phyloP scores from a whole-genome alignment of 2,797 vertebrate genomes.

The Sandelia bainsii region DNA sequence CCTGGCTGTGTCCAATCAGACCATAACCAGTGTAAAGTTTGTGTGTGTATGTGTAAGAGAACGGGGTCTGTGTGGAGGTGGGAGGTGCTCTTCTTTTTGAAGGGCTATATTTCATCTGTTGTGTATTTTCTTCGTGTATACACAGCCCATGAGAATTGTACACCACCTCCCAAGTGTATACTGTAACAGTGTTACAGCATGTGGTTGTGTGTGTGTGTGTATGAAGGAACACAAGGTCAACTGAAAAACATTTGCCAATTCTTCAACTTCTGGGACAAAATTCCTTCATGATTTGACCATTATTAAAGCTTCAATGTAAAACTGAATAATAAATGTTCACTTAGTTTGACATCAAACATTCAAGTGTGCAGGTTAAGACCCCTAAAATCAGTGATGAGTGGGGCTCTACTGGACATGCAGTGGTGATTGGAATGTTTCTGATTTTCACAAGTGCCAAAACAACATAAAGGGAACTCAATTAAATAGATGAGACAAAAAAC shows the following conservation, averaged over 20 bases:
- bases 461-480: too few relatives aligned
- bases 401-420: neutral
- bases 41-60: constrained; percentile 24
- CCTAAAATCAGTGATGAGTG: constrained; percentile 2
- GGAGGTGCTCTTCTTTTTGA: constrained; percentile 52
- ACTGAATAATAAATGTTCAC: neutral
- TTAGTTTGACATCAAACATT: neutral
- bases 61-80: constrained; percentile 23
- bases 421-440: too few relatives aligned
- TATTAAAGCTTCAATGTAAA: constrained; percentile 10
- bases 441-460: neutral
- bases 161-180: constrained; percentile 20
- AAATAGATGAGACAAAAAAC: too few relatives aligned
- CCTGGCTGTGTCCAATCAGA: constrained; percentile 68
- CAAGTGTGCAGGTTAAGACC: neutral
- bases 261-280: constrained; percentile 1
- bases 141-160: constrained; percentile 27
- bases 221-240: neutral
- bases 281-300: neutral
- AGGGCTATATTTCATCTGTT: constrained; percentile 51
- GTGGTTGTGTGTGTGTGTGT: neutral
- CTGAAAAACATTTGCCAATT: constrained; percentile 3
- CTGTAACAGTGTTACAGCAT: neutral
- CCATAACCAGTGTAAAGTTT: constrained; percentile 46
- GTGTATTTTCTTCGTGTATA: constrained; percentile 48